phyloP scores from a whole-genome alignment of 1,140 invertebrate genomes.

The Trichonephila clavata region DNA sequence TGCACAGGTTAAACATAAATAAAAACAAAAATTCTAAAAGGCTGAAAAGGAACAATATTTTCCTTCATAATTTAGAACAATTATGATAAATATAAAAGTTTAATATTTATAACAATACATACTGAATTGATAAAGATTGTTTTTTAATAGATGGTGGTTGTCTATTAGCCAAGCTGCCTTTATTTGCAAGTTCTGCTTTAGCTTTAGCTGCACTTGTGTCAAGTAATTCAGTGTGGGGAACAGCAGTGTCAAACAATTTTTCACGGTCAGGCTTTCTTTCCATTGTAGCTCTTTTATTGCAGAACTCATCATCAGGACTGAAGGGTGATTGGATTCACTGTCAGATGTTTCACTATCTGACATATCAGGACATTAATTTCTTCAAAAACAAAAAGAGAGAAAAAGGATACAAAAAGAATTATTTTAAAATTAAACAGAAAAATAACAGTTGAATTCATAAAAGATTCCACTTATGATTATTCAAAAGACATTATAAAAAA shows the following conservation, averaged over 20 bases:
- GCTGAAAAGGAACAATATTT: too few relatives aligned
- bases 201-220: conserved; percentile 93
- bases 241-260: conserved; percentile 89
- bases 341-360: conserved; percentile 88
- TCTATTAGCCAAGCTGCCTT: conserved; percentile 84
- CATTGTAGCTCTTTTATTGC: conserved; percentile 84
- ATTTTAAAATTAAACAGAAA: background rate
- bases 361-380: conserved; percentile 81
- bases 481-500: too few relatives aligned
- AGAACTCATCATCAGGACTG: conserved; percentile 87
- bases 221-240: conserved; percentile 90
- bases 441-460: background rate
- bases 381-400: background rate
- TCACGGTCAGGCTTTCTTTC: conserved; percentile 84
- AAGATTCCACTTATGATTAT: too few relatives aligned
- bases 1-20: too few relatives aligned
- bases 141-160: conserved; percentile 83
- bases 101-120: conserved; percentile 1
- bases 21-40: too few relatives aligned
- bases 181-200: conserved; percentile 91
- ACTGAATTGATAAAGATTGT: conserved; percentile 52
- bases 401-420: background rate
- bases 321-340: conserved; percentile 80
- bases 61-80: too few relatives aligned
- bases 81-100: too few relatives aligned